Evolutionary conservation across 2,888 invertebrate species (phyloP).

Genomic region (Caenorhabditis imperialis): DNA sequence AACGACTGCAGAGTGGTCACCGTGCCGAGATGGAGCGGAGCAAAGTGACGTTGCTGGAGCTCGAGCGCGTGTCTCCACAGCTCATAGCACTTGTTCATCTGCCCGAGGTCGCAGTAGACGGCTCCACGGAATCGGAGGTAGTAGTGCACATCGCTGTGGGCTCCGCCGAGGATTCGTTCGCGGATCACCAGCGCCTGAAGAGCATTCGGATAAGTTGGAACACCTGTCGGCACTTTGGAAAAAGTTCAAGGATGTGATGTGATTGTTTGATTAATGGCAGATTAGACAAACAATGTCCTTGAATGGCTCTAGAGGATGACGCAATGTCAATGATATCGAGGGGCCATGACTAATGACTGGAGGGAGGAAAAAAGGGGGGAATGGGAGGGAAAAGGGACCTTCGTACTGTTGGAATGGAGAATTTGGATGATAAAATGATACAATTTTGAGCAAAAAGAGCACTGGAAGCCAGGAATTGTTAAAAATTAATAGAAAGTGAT

Average conservation of each 20-base stretch:
- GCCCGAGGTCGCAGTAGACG: conserved; percentile 87
- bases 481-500: no score
- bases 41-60: conserved; percentile 82
- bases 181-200: conserved; percentile 90
- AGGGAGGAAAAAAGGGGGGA: no score
- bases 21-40: conserved; percentile 93
- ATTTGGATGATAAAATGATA: no score
- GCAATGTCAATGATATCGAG: conserved; percentile 23
- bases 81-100: conserved; percentile 84
- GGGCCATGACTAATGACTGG: conserved; percentile 10
- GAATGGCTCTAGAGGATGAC: conserved; percentile 32
- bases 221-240: conserved; percentile 8
- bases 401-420: no score
- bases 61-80: conserved; percentile 93
- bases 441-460: no score
- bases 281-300: conserved; percentile 40
- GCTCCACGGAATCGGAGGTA: conserved; percentile 89
- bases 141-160: conserved; percentile 89
- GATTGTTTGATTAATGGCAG: conserved; percentile 20
- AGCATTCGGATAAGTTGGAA: no score
- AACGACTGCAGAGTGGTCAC: conserved; percentile 94
- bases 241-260: conserved; percentile 18
- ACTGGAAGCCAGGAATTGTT: no score
- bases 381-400: background rate
- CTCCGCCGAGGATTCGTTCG: conserved; percentile 88